A percentile compares a stretch with the other conserved stretches of the same genome.
These are phyloP conservation scores for Gymnoscelis rufifasciata DNA, from an alignment of 2,888 invertebrate species.

Conservation along the genomic window DNA sequence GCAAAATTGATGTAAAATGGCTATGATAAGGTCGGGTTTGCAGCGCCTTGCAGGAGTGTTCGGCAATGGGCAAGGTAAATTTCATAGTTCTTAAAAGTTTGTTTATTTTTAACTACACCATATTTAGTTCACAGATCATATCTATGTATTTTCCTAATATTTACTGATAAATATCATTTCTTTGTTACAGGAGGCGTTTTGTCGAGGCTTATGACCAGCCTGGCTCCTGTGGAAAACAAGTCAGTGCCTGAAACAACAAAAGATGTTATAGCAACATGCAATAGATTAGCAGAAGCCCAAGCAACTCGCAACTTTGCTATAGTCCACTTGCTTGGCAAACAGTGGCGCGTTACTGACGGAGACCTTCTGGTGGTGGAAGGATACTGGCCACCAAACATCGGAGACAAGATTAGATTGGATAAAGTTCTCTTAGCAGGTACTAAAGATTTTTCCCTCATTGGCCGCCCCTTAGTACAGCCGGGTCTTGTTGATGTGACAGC, in stretches of 20 bases:
- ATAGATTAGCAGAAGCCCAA: constrained; percentile 78
- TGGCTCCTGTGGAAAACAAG: constrained; percentile 44
- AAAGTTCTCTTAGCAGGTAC: constrained; percentile 90
- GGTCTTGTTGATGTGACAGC: constrained; percentile 87
- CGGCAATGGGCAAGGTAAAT: constrained; percentile 46
- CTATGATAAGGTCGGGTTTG: constrained; percentile 57
- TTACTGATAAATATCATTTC: no score
- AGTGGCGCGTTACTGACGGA: constrained; percentile 91
- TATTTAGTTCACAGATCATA: no score
- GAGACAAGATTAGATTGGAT: constrained; percentile 88
- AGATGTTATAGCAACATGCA: constrained; percentile 82
- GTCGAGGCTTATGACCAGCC: constrained; percentile 55
- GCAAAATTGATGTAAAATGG: constrained; percentile 33
- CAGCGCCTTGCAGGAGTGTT: constrained; percentile 52
- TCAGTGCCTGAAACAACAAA: constrained; percentile 47
- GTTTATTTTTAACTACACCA: no score
- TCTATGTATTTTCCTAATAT: no score
- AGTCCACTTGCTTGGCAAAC: constrained; percentile 88
- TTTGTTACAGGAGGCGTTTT: constrained; percentile 54
- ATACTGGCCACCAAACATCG: constrained; percentile 89
- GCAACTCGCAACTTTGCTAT: constrained; percentile 88
- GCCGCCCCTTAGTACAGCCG: constrained; percentile 86
- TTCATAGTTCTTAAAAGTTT: no score
- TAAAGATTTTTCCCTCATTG: constrained; percentile 89
- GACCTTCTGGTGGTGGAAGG: constrained; percentile 91